Base-by-base conservation (phyloP, 1,140 invertebrate species). In the Pseudobourletiella spinata region DNA sequence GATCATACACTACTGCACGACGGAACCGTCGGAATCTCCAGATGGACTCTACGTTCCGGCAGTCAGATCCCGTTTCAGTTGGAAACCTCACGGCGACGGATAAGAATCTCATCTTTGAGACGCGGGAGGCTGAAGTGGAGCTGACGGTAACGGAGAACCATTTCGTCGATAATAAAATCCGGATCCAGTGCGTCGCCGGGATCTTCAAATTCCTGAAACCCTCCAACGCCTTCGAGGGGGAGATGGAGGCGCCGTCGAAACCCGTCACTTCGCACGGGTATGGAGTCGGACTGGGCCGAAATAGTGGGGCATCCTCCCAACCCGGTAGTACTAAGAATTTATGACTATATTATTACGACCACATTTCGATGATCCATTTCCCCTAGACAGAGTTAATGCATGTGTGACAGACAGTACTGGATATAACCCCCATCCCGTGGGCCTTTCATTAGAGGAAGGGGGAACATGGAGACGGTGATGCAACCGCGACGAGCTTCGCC, bases 131-230 rank as follows among this genome's bases (percentile, higher is more conserved):
- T 4, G 22, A 8, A 3, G 11, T 59, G 44, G 32, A 26, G 16
- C 15, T 59, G 44, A 0, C 8, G 16, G 16, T 59, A 29, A 22
- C 29, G 8, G 18, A 56, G 18, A n/a, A 0, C n/a, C 29, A 52
- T 48, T 62, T 62, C 28, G 25, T 25, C n/a, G 54, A 56, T 24
- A 26, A 29, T 25, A 62, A 62, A 57, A 62, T 62, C 30, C 1
- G 0, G 25, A 18, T 62, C 30, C 46, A 46, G 28, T 62, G 60
- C 26, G 50, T n/a, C 24, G 24, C 35, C 15, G 0, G 20, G 24
- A 26, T 61, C 18, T 61, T 29, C 59, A 11, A 42, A 28, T 20
- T 42, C 18, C 11, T 42, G 6, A 28, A 30, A 18, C 11, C 18
- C 26, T 57, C 61, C 6, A 26, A 50, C 4, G 60, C 50, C 35